Evolutionary conservation across 1,140 invertebrate species (phyloP).

Genomic region (Pogonognathellus flavescens): DNA sequence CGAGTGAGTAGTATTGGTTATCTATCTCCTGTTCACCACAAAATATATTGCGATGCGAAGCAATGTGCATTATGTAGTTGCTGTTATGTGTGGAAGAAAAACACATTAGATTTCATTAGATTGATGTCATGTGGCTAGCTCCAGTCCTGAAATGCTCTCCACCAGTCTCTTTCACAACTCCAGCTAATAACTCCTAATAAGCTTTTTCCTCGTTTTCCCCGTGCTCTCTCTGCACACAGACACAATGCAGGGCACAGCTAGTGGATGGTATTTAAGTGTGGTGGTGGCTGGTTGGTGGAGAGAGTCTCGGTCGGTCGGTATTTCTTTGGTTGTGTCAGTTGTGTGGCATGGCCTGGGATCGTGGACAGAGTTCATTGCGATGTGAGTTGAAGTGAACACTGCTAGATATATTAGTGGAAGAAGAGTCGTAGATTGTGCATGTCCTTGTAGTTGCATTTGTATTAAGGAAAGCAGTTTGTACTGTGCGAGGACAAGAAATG

Average conservation of each 20-base stretch:
- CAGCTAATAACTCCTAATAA: slow-evolving; percentile 43
- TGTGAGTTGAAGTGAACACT: no score
- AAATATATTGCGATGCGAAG: not conserved
- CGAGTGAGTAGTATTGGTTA: no score
- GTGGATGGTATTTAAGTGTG: not conserved
- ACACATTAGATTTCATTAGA: slow-evolving; percentile 43
- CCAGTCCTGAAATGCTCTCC: not conserved
- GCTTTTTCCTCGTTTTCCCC: slow-evolving; percentile 31
- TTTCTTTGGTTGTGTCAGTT: not conserved
- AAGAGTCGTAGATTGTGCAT: no score
- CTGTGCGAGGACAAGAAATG: not conserved
- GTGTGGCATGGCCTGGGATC: not conserved
- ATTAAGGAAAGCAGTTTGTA: not conserved
- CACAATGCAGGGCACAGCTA: not conserved
- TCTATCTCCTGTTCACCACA: no score
- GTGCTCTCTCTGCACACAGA: not conserved
- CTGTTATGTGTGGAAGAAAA: slow-evolving; percentile 16
- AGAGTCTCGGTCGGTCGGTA: not conserved
- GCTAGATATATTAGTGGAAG: no score
- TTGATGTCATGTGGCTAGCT: slow-evolving; percentile 42
- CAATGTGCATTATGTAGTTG: not conserved
- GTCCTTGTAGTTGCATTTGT: no score
- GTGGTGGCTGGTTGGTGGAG: not conserved
- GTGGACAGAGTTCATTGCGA: not conserved
- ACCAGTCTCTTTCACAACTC: slow-evolving; percentile 22